Evolutionary conservation across 2,113 vertebrate species (phyloP).

Genomic region (Aix galericulata): DNA sequence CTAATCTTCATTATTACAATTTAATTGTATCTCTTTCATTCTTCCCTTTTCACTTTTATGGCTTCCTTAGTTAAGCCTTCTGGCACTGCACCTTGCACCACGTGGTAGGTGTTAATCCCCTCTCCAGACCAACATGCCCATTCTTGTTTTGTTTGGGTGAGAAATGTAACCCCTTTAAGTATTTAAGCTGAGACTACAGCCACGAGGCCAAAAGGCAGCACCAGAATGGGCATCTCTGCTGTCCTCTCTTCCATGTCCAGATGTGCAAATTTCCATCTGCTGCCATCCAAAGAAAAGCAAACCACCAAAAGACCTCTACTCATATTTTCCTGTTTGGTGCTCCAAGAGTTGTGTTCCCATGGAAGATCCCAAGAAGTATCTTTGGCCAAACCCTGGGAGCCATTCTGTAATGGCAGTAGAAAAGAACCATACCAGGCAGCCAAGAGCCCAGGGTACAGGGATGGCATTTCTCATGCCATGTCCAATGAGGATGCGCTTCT

Average conservation of each 20-base stretch:
- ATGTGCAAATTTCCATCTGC: neutral
- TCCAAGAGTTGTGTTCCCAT: neutral
- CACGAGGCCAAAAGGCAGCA: neutral
- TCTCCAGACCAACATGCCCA: neutral
- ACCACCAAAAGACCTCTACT: neutral
- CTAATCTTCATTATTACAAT: conserved; percentile 25
- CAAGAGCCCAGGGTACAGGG: neutral
- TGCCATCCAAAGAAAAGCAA: neutral
- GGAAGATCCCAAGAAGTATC: neutral
- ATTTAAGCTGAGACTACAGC: neutral
- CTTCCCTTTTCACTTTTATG: neutral
- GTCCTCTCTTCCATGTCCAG: neutral
- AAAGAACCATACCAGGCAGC: neutral
- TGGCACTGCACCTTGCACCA: neutral
- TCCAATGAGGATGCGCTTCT: neutral
- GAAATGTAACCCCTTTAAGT: neutral
- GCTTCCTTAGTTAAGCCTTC: conserved; percentile 20
- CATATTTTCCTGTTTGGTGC: neutral
- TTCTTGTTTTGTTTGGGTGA: conserved; percentile 26
- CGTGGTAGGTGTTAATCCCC: neutral
- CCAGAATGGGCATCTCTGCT: neutral
- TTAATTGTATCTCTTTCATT: neutral
- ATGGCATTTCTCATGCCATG: neutral
- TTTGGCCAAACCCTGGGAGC: neutral
- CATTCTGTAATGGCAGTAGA: neutral